phyloP scores from a whole-genome alignment of 2,113 vertebrate genomes.

The Carassius carassius region DNA sequence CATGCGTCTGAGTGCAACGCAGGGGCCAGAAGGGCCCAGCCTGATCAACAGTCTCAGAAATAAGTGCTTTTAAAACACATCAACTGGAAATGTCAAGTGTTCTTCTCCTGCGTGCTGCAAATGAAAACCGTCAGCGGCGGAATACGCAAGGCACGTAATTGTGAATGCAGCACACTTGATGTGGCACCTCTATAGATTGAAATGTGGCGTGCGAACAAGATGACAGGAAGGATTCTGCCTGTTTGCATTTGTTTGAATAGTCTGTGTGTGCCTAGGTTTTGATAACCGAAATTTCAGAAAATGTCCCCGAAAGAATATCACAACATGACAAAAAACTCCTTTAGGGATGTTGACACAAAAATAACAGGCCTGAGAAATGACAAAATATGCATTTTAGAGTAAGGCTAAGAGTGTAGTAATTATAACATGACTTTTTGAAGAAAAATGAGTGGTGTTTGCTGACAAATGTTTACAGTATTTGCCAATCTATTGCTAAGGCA shows the following conservation, averaged over 20 bases:
- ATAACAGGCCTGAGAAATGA: not conserved
- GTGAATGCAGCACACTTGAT: slow-evolving; percentile 29
- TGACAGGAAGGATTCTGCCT: slow-evolving; percentile 6
- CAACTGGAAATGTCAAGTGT: slow-evolving; percentile 54
- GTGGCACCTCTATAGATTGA: not conserved
- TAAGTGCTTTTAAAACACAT: slow-evolving; percentile 36
- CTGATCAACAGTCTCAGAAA: slow-evolving; percentile 33
- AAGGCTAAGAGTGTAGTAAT: not conserved
- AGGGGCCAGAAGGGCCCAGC: not conserved
- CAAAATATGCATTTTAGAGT: not conserved
- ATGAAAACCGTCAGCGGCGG: slow-evolving; percentile 27
- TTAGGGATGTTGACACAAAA: not conserved
- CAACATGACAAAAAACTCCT: not conserved
- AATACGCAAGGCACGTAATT: slow-evolving; percentile 37
- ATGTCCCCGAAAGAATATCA: not conserved
- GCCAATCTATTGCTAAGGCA: not conserved
- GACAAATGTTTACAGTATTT: not conserved
- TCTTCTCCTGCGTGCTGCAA: slow-evolving; percentile 38
- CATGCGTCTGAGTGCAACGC: not conserved
- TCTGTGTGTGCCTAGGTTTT: not conserved
- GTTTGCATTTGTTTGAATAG: slow-evolving; percentile 10
- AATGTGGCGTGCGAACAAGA: slow-evolving; percentile 4
- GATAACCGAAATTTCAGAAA: not conserved
- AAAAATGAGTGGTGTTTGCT: not conserved
- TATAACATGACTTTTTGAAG: not conserved